These are phyloP conservation scores for Penaeus japonicus DNA, from an alignment of 1,140 invertebrate genomes.

Conservation along the genomic window DNA sequence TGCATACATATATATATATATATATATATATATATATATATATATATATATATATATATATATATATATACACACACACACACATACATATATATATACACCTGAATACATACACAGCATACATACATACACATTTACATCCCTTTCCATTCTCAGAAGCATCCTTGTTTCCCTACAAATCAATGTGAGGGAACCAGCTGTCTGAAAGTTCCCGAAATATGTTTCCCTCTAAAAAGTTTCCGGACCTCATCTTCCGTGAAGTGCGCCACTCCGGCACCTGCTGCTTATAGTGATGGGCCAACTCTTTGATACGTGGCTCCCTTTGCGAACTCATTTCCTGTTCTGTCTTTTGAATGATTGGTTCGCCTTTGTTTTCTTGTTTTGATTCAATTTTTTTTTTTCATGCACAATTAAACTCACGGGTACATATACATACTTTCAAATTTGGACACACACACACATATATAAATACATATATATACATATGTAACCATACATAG, in stretches of 20 bases:
- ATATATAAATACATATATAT: not conserved
- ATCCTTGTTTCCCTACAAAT: not conserved
- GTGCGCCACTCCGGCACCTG: no score
- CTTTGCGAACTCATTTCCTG: no score
- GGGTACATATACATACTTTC: not conserved
- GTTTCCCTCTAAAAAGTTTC: no score
- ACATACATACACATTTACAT: not conserved
- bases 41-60: not conserved
- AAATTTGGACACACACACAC: not conserved
- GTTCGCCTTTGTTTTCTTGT: not conserved
- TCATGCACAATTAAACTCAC: not conserved
- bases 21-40: slow-evolving; percentile 1
- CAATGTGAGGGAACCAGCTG: not conserved
- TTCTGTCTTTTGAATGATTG: not conserved
- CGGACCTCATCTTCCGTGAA: no score
- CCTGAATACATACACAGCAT: not conserved
- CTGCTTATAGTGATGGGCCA: no score
- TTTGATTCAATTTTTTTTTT: no score
- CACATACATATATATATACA: not conserved
- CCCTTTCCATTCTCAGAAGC: not conserved
- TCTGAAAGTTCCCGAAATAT: no score
- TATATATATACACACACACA: not conserved
- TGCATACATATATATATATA: not conserved
- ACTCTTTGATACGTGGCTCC: no score
- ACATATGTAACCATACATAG: not conserved